These are phyloP conservation scores for Erannis defoliaria DNA, from an alignment of 2,888 invertebrate genomes.

Conservation along the genomic window DNA sequence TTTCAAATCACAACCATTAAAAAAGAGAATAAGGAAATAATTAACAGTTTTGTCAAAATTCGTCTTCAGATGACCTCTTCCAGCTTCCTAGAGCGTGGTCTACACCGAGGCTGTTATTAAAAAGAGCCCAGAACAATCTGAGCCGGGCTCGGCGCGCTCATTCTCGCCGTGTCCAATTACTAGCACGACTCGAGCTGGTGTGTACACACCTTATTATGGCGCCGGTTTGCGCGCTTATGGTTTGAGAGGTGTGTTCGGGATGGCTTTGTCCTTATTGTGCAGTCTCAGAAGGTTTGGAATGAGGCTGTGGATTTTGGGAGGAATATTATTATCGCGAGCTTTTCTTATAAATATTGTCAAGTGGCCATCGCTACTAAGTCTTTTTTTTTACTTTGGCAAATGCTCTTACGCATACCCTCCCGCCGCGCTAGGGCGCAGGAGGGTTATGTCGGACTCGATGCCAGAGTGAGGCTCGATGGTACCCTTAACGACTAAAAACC, in stretches of 20 bases:
- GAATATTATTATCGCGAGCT: not conserved
- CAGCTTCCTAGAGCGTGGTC: not conserved
- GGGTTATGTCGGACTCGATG: too few relatives aligned
- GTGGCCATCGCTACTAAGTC: too few relatives aligned
- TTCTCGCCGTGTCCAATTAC: constrained; percentile 76
- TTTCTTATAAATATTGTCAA: too few relatives aligned
- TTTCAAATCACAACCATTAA: not conserved
- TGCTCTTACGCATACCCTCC: too few relatives aligned
- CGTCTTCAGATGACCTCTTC: not conserved
- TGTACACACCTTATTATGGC: constrained; percentile 35
- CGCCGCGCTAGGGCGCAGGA: too few relatives aligned
- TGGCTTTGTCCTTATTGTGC: not conserved
- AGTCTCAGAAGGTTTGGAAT: not conserved
- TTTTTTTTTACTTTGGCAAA: too few relatives aligned
- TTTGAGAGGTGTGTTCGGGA: constrained; percentile 16
- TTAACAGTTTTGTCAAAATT: not conserved
- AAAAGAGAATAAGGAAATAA: too few relatives aligned
- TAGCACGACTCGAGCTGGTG: constrained; percentile 45
- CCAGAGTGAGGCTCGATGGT: too few relatives aligned
- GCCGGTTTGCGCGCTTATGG: constrained; percentile 18
- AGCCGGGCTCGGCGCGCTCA: constrained; percentile 68
- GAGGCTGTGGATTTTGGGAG: not conserved
- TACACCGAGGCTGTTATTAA: constrained; percentile 64
- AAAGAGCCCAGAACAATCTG: constrained; percentile 76
- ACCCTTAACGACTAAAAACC: too few relatives aligned